These are phyloP conservation scores for Babyrousa celebensis DNA, from an alignment of 2,797 vertebrate species.

Conservation along the genomic window DNA sequence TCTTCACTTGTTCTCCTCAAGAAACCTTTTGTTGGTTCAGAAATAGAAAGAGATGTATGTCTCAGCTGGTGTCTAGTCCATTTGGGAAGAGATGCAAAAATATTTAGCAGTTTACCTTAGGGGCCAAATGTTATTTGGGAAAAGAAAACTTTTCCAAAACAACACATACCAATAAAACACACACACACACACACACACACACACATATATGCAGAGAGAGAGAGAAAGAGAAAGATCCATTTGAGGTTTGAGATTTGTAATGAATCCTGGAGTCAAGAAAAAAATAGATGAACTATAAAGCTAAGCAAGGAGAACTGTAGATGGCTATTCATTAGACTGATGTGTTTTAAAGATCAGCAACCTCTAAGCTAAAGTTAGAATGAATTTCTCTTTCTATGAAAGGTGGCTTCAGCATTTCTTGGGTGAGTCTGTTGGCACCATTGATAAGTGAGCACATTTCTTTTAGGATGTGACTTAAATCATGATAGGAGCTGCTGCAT, in stretches of 20 bases:
- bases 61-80: neutral
- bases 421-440: neutral
- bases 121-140: constrained; percentile 27
- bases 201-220: neutral
- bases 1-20: neutral
- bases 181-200: neutral
- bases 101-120: constrained; percentile 6
- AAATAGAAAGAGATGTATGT: neutral
- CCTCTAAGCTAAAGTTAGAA: neutral
- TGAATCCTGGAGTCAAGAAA: neutral
- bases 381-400: constrained; percentile 31
- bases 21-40: neutral
- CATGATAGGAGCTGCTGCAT: neutral
- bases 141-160: neutral
- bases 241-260: neutral
- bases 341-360: neutral
- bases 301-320: neutral
- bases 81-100: neutral
- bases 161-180: neutral
- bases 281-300: neutral
- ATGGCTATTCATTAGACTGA: neutral
- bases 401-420: constrained; percentile 7
- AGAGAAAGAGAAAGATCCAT: neutral
- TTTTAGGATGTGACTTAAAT: constrained; percentile 26
- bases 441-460: constrained; percentile 8